Evolutionary conservation across 2,888 invertebrate species (phyloP).

Genomic region (Schizotus pectinicornis): DNA sequence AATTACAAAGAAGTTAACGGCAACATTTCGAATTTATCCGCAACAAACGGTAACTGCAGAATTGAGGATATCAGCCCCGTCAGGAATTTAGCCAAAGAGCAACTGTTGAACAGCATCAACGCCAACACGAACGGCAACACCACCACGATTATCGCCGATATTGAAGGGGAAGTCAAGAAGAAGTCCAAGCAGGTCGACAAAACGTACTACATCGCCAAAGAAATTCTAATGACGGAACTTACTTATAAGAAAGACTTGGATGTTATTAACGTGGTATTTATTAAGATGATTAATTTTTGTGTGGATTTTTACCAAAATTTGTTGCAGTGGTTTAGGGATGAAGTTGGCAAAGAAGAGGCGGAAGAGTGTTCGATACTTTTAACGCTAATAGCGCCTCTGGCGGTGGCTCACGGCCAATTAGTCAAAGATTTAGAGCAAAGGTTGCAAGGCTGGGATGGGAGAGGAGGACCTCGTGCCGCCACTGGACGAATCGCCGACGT

Average conservation of each 20-base stretch:
- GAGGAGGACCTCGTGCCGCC: conserved; percentile 57
- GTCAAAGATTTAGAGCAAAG: conserved; percentile 80
- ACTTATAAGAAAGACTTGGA: conserved; percentile 95
- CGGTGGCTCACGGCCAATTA: conserved; percentile 81
- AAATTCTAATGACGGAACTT: conserved; percentile 93
- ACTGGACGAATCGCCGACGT: conserved; percentile 75
- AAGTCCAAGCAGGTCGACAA: conserved; percentile 61
- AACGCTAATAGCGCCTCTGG: conserved; percentile 72
- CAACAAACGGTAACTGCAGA: conserved; percentile 55
- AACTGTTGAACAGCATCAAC: conserved; percentile 56
- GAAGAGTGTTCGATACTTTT: conserved; percentile 67
- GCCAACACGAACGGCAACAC: conserved; percentile 51
- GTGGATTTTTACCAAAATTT: conserved; percentile 4
- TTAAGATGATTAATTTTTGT: conserved; percentile 3
- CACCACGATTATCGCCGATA: conserved; percentile 56
- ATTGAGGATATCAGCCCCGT: conserved; percentile 44
- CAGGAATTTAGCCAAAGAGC: conserved; percentile 51
- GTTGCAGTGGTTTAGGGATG: conserved; percentile 74
- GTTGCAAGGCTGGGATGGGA: conserved; percentile 75
- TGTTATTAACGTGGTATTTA: conserved; percentile 83
- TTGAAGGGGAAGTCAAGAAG: conserved; percentile 56
- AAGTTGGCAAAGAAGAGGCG: conserved; percentile 63
- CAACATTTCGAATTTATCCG: conserved; percentile 55
- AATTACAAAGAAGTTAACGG: conserved; percentile 53
- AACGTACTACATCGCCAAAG: conserved; percentile 87